Base-by-base conservation (phyloP, 1,140 invertebrate genomes). In the Samia ricini region DNA sequence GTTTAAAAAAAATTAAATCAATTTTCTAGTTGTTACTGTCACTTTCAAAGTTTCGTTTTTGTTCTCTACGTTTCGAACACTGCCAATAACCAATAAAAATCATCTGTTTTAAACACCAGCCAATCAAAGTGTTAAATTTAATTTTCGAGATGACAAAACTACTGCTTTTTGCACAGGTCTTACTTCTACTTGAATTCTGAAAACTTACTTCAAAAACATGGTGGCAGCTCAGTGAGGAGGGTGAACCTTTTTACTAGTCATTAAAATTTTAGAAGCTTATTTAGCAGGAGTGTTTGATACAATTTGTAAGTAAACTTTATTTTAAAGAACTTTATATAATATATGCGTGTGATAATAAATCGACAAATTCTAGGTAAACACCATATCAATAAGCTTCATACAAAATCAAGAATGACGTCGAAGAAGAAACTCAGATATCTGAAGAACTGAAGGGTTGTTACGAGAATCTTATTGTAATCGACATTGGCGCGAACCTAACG, bases 401-500 rank as follows among this genome's bases (percentile, higher is more conserved):
- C 75, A 76, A 79, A 85, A 82, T 79, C 75, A 69, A 90, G 74
- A 71, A 90, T 90, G 88, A 88, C 88, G 88, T 90, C 88, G 79
- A n/a, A n/a, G 85, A 88, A 85, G 85, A 88, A 82, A 77, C 80
- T 65, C 84, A 85, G 66, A 86, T 88, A 72, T 86, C 85, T 54
- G 85, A 88, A 63, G 77, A 90, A 76, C 75, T 90, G 69, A 88
- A 88, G 73, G 84, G 84, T 64, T 90, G 88, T 83, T 96, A 96
- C 80, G 95, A 97, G 87, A 97, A 97, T 91, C 95, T 98, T 84
- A 95, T 98, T 80, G 93, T 99, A 56, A 95, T 98, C 42, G 97
- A 98, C 88, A 95, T 97, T 66, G 97, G 97, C 77, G 97, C 97
- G 18, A 99, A 98, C 94, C 91, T 99, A 72, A 98, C 96, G 3